Percentiles rank a stretch among this genome's conserved stretches.
phyloP scores from a whole-genome alignment of 1,140 invertebrate species.

The Zaprionus nigranus region DNA sequence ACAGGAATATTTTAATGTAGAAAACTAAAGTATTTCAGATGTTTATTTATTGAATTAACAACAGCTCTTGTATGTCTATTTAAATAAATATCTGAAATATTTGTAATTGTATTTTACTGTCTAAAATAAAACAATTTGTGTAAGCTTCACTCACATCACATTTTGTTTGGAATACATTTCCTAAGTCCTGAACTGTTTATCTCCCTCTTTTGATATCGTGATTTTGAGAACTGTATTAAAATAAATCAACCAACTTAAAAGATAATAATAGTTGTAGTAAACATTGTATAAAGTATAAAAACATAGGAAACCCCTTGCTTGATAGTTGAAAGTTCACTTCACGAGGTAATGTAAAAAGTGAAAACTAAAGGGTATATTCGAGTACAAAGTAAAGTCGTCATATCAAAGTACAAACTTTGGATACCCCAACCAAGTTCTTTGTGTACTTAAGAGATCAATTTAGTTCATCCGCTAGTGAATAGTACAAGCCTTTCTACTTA shows the following conservation, averaged over 20 bases:
- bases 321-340: neutral
- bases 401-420: neutral
- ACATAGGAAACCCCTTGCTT: neutral
- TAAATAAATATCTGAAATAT: neutral
- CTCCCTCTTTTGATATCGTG: neutral
- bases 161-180: neutral
- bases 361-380: too few species aligned
- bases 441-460: neutral
- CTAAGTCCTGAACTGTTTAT: neutral
- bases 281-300: neutral
- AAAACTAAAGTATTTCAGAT: neutral
- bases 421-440: neutral
- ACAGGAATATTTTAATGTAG: neutral
- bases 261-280: neutral
- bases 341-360: too few species aligned
- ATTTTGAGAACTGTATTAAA: neutral
- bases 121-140: neutral
- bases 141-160: constrained; percentile 6
- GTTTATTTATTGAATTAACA: neutral
- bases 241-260: neutral
- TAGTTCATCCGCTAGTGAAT: constrained; percentile 4
- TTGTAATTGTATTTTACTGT: neutral
- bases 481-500: constrained; percentile 2
- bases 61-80: neutral
- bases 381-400: neutral